Evolutionary conservation across 2,113 vertebrate genomes (phyloP).

Genomic region (Oreochromis spilurus): DNA sequence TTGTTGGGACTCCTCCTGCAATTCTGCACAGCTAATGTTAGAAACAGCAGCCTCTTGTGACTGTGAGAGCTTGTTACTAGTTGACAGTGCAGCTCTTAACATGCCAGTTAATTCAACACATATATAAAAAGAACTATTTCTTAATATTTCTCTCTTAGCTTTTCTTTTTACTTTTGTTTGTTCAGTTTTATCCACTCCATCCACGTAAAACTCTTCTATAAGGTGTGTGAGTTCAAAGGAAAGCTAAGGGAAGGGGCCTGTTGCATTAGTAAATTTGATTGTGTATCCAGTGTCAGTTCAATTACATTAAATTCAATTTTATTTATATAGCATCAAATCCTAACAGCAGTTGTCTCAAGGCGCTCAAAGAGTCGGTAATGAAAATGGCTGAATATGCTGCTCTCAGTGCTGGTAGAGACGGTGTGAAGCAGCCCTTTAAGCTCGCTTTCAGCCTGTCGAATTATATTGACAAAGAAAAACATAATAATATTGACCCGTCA

Average conservation of each 20-base stretch:
- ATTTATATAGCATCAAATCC: neutral
- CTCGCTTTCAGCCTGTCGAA: neutral
- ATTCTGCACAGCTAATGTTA: neutral
- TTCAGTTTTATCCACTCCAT: neutral
- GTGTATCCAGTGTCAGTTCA: neutral
- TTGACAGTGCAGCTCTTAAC: neutral
- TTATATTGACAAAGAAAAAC: neutral
- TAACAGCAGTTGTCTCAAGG: neutral
- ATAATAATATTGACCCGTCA: neutral
- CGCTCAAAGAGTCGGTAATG: neutral
- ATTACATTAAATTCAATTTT: neutral
- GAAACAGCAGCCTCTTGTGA: neutral
- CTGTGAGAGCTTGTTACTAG: neutral
- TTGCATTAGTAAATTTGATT: neutral
- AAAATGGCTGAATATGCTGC: neutral
- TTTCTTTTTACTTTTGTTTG: neutral
- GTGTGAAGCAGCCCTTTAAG: neutral
- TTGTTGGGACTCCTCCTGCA: neutral
- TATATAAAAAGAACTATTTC: neutral
- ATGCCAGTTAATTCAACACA: rapidly evolving
- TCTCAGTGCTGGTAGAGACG: rapidly evolving
- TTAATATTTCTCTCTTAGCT: neutral
- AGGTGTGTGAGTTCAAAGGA: neutral
- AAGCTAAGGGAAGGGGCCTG: neutral
- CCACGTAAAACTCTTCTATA: neutral